Evolutionary conservation across 2,113 vertebrate genomes (phyloP).

Genomic region (Oenanthe oenanthe): DNA sequence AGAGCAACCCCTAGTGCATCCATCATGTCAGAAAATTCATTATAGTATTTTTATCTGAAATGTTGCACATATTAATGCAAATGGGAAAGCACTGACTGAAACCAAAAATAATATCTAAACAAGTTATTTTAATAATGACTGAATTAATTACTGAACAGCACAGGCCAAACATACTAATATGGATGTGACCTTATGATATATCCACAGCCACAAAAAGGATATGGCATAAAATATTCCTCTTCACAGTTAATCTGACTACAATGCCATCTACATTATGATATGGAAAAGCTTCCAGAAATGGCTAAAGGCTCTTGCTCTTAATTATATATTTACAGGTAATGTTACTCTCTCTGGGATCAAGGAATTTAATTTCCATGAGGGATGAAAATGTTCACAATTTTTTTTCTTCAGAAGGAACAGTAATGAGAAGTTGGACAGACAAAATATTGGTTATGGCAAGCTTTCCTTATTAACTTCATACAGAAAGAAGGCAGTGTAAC

Average conservation of each 20-base stretch:
- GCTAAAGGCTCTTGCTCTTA: background rate
- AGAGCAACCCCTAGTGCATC: background rate
- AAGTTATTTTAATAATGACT: background rate
- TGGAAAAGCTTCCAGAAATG: background rate
- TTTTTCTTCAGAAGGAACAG: background rate
- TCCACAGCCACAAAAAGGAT: background rate
- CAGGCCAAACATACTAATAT: background rate
- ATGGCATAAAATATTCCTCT: background rate
- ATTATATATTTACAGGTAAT: background rate
- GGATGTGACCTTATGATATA: background rate
- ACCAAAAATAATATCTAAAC: background rate
- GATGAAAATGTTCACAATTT: background rate
- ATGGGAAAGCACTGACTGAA: background rate
- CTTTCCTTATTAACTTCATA: background rate
- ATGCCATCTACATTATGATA: background rate
- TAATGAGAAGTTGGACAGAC: background rate
- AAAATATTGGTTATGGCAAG: background rate
- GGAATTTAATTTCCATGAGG: constrained; percentile 2
- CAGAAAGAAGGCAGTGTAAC: background rate
- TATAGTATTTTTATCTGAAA: background rate
- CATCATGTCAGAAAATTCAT: background rate
- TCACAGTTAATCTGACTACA: background rate
- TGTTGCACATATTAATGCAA: background rate
- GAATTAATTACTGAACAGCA: background rate
- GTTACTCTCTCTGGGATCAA: background rate